phyloP scores from a whole-genome alignment of 2,888 invertebrate genomes.

The Troides oblongomaculatus region DNA sequence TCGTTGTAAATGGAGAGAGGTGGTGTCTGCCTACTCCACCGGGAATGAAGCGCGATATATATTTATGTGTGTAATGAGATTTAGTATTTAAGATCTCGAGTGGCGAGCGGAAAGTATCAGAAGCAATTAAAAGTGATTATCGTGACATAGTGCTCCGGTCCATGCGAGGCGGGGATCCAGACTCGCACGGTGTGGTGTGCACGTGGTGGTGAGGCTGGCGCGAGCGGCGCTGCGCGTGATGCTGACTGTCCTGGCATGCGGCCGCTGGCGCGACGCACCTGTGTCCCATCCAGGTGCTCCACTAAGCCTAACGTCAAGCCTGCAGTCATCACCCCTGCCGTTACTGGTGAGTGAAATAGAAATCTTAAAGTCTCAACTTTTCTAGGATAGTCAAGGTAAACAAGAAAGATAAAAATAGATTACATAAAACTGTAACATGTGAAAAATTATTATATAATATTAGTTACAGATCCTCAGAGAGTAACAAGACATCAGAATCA shows the following conservation, averaged over 20 bases:
- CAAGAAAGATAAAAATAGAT: not conserved
- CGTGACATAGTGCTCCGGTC: conserved; percentile 63
- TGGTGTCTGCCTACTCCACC: too few relatives aligned
- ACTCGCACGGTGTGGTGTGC: conserved; percentile 79
- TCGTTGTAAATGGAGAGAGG: too few relatives aligned
- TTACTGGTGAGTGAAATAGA: conserved; percentile 27
- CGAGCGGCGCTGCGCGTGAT: conserved; percentile 60
- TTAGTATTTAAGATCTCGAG: too few relatives aligned
- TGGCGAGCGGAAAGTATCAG: too few relatives aligned
- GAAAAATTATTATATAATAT: conserved; percentile 22
- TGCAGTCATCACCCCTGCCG: conserved; percentile 44
- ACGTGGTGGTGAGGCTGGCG: conserved; percentile 62
- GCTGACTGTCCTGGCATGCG: conserved; percentile 71
- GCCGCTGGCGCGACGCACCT: conserved; percentile 62
- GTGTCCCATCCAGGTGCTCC: conserved; percentile 64
- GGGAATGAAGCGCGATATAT: too few relatives aligned
- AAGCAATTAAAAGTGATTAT: not conserved
- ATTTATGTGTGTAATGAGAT: too few relatives aligned
- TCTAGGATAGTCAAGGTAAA: not conserved
- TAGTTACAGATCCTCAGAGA: conserved; percentile 65
- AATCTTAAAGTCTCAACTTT: not conserved
- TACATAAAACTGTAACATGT: not conserved
- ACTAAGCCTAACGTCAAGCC: conserved; percentile 54
- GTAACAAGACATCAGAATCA: conserved; percentile 71
- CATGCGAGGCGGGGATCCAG: conserved; percentile 74